Base-by-base conservation (phyloP, 2,113 vertebrate genomes). In the Beaufortia kweichowensis region DNA sequence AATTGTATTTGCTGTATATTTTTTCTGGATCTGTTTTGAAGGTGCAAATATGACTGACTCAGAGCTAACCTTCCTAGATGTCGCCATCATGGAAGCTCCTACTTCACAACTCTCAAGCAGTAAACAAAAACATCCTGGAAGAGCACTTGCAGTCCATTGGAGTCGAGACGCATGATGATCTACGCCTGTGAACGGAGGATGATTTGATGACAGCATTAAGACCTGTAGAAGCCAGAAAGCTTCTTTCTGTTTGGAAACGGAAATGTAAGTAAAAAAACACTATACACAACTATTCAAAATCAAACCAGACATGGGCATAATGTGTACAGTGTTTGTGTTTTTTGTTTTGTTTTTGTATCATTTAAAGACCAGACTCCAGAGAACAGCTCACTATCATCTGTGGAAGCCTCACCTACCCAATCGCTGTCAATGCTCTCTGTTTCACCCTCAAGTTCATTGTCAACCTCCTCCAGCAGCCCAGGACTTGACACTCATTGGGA, bases 121-220 rank as follows among this genome's bases (percentile, higher is more conserved):
- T 81, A 9, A 61, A 73, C 71, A 74, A 78, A 35, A 39, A 74
- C 64, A 78, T 81, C 70, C 33, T 78, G 57, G 67, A 75, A 81
- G 29, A 78, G 59, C 61, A 62, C 80, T 73, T 78, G 39, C 75
- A 81, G n/a, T 81, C 62, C 35, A 48, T 73, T 77, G 76, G 76
- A 41, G 76, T 77, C 10, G 64, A 69, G 75, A 61, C 53, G 2
- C 60, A 41, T 60, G 64, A 48, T 68, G 75, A 77, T 60, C 35
- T 74, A 60, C 15, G 14, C 15, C 62, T 74, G 10, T 9, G 61
- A 48, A 41, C 55, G 6, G 75, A 77, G 64, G 55, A 21, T 43
- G 76, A 77, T 77, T 81, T 78, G 48, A 21, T 81, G 62, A 73
- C 61, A 7, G 80, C 14, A 41, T 73, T 73, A 65, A 80, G 79